Percentiles rank a stretch among this genome's conserved stretches.
Conservation (phyloP, 1,140 invertebrate species). For the Platorchestia sp. region DNA sequence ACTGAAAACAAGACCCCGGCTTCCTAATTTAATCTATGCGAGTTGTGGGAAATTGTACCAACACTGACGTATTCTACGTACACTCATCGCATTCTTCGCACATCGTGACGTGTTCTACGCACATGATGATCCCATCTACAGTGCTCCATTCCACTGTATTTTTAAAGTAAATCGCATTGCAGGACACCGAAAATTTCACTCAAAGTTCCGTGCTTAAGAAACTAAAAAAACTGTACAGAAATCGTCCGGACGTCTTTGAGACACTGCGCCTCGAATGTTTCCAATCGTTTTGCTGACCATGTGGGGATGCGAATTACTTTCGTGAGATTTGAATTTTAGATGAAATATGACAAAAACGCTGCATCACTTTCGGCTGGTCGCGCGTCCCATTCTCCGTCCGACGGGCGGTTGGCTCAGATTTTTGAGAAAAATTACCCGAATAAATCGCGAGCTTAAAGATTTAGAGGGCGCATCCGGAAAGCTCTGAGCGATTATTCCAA, state of each 20-base stretch:
- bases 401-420: background rate
- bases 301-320: background rate
- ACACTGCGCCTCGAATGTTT: background rate
- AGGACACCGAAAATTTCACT: background rate
- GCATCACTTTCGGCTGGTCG: background rate
- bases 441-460: background rate
- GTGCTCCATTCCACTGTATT: background rate
- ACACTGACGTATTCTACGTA: too few species aligned
- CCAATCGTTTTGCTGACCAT: conserved; percentile 4
- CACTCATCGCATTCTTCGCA: too few species aligned
- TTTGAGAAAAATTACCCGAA: background rate
- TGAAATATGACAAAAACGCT: background rate
- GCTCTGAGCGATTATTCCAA: conserved; percentile 13
- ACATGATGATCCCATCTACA: background rate
- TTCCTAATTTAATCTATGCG: too few species aligned
- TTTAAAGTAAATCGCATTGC: background rate
- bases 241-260: background rate
- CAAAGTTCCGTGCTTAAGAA: background rate
- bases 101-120: too few species aligned
- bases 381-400: background rate
- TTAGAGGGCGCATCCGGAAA: background rate
- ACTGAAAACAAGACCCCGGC: too few species aligned
- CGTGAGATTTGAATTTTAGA: background rate
- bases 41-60: too few species aligned
- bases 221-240: background rate